Percentiles rank a stretch among this genome's conserved stretches.
Evolutionary conservation across 2,888 invertebrate species (phyloP).

Genomic region (Branchellion lobata): DNA sequence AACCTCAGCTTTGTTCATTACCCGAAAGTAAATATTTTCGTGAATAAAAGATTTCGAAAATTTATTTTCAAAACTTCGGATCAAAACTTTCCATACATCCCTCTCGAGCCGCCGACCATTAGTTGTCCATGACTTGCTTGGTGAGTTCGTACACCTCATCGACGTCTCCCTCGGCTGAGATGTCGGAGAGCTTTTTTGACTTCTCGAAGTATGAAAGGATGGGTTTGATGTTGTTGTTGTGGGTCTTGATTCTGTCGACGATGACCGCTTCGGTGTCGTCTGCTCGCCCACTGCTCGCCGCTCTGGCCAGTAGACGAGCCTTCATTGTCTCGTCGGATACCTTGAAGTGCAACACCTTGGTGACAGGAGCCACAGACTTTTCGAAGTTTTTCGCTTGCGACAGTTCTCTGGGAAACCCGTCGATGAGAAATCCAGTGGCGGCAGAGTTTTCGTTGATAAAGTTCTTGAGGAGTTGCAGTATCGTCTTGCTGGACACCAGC

Average conservation of each 20-base stretch:
- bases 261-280: slow-evolving; percentile 32
- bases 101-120: too few species aligned
- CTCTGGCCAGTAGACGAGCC: slow-evolving; percentile 10
- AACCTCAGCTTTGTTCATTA: too few species aligned
- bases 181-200: slow-evolving; percentile 23
- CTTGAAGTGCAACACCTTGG: slow-evolving; percentile 19
- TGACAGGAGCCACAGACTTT: background rate
- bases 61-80: too few species aligned
- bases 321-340: slow-evolving; percentile 31
- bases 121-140: background rate
- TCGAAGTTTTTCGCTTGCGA: slow-evolving; percentile 18
- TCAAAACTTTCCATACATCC: too few species aligned
- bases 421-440: slow-evolving; percentile 30
- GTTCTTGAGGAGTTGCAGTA: background rate
- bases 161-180: slow-evolving; percentile 11
- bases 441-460: slow-evolving; percentile 23
- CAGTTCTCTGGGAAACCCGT: slow-evolving; percentile 38
- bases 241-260: background rate
- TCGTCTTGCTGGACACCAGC: background rate
- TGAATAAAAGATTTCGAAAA: too few species aligned
- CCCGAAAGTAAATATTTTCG: too few species aligned
- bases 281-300: slow-evolving; percentile 2
- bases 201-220: slow-evolving; percentile 12
- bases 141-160: background rate
- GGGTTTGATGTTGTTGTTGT: slow-evolving; percentile 27